These are phyloP conservation scores for Jacana jacana DNA, from an alignment of 2,113 vertebrate species.

Conservation along the genomic window DNA sequence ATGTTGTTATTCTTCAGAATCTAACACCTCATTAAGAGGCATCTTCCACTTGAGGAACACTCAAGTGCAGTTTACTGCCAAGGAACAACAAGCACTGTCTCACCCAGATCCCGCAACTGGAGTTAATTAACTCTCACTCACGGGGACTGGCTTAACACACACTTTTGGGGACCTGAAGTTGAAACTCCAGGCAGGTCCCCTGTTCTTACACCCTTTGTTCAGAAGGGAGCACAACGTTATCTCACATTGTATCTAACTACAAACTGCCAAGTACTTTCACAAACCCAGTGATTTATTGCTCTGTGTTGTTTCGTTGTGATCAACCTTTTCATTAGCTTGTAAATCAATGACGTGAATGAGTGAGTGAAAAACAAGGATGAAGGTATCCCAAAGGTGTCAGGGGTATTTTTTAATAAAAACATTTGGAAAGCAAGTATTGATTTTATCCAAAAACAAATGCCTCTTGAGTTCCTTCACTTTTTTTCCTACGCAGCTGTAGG, in stretches of 20 bases:
- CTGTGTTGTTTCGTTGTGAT: not conserved
- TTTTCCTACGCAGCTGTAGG: not conserved
- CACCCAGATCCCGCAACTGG: not conserved
- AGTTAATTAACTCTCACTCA: no score
- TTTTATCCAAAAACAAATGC: conserved; percentile 12
- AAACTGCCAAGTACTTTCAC: not conserved
- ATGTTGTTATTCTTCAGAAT: not conserved
- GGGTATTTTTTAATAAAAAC: not conserved
- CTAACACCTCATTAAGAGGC: not conserved
- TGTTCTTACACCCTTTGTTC: not conserved
- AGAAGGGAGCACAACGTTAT: not conserved
- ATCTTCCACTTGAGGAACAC: not conserved
- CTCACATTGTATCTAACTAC: not conserved
- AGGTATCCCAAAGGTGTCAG: not conserved
- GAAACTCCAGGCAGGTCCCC: not conserved
- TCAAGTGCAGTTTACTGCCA: rapidly evolving
- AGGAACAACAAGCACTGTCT: not conserved
- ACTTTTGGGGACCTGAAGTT: not conserved
- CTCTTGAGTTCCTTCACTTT: not conserved
- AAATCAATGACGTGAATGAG: not conserved
- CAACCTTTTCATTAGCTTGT: conserved; percentile 37
- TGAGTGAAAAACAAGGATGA: not conserved
- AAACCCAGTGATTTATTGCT: not conserved
- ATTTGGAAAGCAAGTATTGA: not conserved
- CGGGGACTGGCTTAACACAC: not conserved